phyloP scores from a whole-genome alignment of 2,113 vertebrate species.

The Hydrolagus affinis region DNA sequence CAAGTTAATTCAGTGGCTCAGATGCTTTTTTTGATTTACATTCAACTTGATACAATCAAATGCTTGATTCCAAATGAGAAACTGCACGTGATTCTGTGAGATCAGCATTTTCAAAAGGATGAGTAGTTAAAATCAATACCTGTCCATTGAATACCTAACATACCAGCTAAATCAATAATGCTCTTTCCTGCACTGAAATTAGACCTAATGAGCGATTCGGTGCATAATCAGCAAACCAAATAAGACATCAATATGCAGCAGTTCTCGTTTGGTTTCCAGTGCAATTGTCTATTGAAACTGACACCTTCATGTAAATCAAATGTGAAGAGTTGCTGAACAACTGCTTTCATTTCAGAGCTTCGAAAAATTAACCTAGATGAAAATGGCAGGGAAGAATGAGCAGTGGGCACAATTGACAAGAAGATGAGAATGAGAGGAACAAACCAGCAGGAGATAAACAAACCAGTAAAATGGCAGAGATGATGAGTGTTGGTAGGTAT shows the following conservation, averaged over 20 bases:
- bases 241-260: too few relatives aligned
- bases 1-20: constrained; percentile 26
- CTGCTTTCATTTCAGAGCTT: neutral
- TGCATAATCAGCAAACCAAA: neutral
- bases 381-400: neutral
- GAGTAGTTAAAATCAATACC: neutral
- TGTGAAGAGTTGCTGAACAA: neutral
- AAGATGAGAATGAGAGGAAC: neutral
- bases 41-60: constrained; percentile 38
- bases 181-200: neutral
- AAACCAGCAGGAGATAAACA: neutral
- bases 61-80: constrained; percentile 36
- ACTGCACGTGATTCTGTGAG: constrained; percentile 40
- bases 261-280: neutral
- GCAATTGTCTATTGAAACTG: neutral
- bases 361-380: neutral
- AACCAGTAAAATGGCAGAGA: neutral
- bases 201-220: neutral
- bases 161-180: neutral
- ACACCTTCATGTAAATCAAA: neutral
- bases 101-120: constrained; percentile 34
- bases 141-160: neutral
- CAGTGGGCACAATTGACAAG: neutral
- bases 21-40: constrained; percentile 41
- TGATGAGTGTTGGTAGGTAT: neutral